A percentile compares a stretch with the other conserved stretches of the same genome.
Evolutionary conservation across 2,888 invertebrate species (phyloP).

Genomic region (Caenorhabditis wallacei): DNA sequence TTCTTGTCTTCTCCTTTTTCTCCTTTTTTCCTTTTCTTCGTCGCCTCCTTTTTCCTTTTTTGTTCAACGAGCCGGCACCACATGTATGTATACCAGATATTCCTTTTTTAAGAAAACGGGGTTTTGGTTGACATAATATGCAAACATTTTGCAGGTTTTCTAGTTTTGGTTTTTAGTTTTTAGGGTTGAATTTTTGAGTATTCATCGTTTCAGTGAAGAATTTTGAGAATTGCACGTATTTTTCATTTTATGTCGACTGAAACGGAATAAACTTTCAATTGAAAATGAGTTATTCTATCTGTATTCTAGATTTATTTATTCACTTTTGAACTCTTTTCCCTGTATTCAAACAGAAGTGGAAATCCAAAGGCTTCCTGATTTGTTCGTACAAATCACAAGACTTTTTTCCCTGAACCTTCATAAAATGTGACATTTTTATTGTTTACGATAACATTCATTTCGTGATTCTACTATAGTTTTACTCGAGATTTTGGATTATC

Average conservation of each 20-base stretch:
- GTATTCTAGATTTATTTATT: too few relatives aligned
- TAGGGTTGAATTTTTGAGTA: background rate
- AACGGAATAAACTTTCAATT: too few relatives aligned
- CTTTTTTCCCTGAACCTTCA: background rate
- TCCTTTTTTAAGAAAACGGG: background rate
- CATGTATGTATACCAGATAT: conserved; percentile 9
- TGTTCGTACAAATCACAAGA: too few relatives aligned
- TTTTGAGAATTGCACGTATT: too few relatives aligned
- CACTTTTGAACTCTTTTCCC: too few relatives aligned
- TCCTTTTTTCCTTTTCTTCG: conserved; percentile 11
- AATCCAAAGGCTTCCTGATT: too few relatives aligned
- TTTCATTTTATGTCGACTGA: too few relatives aligned
- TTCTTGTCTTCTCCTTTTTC: conserved; percentile 45
- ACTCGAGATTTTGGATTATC: conserved; percentile 13
- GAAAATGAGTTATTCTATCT: too few relatives aligned
- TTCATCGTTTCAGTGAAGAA: too few relatives aligned
- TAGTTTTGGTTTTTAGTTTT: background rate
- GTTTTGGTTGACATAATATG: background rate
- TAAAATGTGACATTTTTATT: background rate
- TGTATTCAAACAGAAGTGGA: too few relatives aligned
- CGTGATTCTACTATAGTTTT: background rate
- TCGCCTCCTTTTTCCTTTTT: conserved; percentile 13
- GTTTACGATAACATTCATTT: background rate
- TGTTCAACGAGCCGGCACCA: conserved; percentile 23
- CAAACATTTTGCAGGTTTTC: background rate